Conservation (phyloP, 2,113 vertebrate genomes). For the Zingel zingel region DNA sequence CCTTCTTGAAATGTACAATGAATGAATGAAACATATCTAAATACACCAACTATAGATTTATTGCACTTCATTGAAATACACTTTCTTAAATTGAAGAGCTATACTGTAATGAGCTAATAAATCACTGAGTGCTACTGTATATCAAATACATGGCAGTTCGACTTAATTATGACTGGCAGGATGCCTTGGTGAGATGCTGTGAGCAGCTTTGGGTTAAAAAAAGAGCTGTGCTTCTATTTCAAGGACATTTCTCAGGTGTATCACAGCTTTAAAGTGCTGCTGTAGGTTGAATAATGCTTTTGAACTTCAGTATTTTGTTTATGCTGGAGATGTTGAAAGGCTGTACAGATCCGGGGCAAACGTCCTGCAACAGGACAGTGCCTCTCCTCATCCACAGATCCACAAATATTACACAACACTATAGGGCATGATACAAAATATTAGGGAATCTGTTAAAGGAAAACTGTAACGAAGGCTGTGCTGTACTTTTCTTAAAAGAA, state of each 20-base stretch:
- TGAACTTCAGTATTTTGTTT: background rate
- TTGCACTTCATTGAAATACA: background rate
- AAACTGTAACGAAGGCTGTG: background rate
- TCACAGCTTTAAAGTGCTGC: background rate
- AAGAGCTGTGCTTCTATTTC: constrained; percentile 4
- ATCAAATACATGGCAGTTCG: constrained; percentile 13
- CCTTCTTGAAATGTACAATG: too few species aligned
- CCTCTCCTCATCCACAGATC: background rate
- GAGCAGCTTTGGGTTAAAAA: background rate
- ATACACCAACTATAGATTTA: background rate
- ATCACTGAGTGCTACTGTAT: background rate
- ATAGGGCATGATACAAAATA: background rate
- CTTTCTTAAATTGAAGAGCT: background rate
- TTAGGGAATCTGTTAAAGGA: background rate
- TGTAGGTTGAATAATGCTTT: constrained; percentile 11
- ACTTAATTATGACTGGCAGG: constrained; percentile 19
- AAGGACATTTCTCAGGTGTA: constrained; percentile 7
- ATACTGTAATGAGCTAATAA: background rate
- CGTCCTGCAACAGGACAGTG: background rate
- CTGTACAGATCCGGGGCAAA: background rate
- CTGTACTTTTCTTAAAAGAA: background rate
- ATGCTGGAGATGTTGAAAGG: background rate
- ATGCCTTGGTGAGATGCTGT: background rate
- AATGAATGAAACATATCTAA: background rate
- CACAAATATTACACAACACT: background rate